Evolutionary conservation across 2,113 vertebrate genomes (phyloP), one percentile per base, ranked within the genome.

Genomic region (Cynopterus brachyotis): DNA sequence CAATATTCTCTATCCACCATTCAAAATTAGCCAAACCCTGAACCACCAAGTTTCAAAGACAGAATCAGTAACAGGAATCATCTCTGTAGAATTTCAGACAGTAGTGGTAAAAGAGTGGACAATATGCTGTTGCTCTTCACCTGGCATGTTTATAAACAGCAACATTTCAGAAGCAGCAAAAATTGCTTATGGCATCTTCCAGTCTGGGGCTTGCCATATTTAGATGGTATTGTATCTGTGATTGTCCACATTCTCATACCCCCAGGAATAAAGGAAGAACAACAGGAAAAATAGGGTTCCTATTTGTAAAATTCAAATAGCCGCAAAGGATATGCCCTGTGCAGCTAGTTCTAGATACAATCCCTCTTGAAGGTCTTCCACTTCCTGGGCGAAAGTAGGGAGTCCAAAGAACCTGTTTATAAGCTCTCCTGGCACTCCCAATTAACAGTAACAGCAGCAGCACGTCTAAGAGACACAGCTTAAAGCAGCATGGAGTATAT

Each of bases 121-220:
- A 40, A 96, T 47, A 60, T 37, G 19, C 35, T 66, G 30, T 5
- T 45, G 30, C 35, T 94, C 67, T 81, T 57, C 32, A 16, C 30
- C 62, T 62, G 32, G 20, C 17, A 53, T 64, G n/a, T 92, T 83
- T 91, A 87, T 59, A 86, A 95, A 83, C 64, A 95, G 26, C n/a
- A 89, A 67, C 72, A 85, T 78, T 97, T 73, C 45, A 93, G 32
- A 94, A 85, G 59, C 20, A 93, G 47, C 67, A 97, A 89, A 94
- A 84, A 45, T 45, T 84, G 90, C 53, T n/a, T 28, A 30, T 30
- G n/a, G 89, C 62, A 80, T 64, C 86, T 95, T 79, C 45, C 24
- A 89, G 95, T 45, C 53, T 88, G 53, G 35, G 64, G 24, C 24
- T 94, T 62, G 59, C 53, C 69, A 89, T n/a, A 93, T 24, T 82